Evolutionary conservation across 35 echinoderm and acorn worm genomes (phyloP), one percentile per base, ranked within the genome.

Genomic region (Chiridota heheva): DNA sequence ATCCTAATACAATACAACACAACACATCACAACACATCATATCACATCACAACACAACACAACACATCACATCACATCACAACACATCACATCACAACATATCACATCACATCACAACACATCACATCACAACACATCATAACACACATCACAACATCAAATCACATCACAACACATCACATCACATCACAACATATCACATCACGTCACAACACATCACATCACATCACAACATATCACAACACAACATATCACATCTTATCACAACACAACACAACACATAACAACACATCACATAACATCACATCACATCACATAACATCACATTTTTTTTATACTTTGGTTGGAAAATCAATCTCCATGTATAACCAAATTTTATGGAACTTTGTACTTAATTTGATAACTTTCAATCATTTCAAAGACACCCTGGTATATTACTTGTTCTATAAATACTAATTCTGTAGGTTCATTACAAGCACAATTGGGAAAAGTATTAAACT

Each of bases 71-170:
- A 53, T 53, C 48, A 53, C 48, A 53, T 53, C 48, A 53, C 48
- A 53, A 13, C 48, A 53, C 48, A 53, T 53, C 48, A 53, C 48
- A 53, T 53, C 48, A 53, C 48, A 53, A 13, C 48, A 53, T n/a
- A n/a, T n/a, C n/a, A n/a, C n/a, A n/a, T n/a, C n/a, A n/a, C n/a
- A n/a, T n/a, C n/a, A n/a, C n/a, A n/a, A 53, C 48, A 53, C 48
- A 53, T 53, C 48, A 53, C 48, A 53, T 53, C 48, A 53, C 48
- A 53, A 13, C 48, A 53, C 48, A 53, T 53, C 48, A 53, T n/a
- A 53, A 13, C 48, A 53, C 48, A 53, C n/a, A 10, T 13, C 10
- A 13, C 48, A 10, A 10, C 10, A 13, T n/a, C 48, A 10, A 53
- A 13, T n/a, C 48, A 53, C n/a, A 53, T 53, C 48, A 53, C 48